Evolutionary conservation across 2,797 vertebrate genomes (phyloP), one percentile per base, ranked within the genome.

Genomic region (Heterohyrax brucei): DNA sequence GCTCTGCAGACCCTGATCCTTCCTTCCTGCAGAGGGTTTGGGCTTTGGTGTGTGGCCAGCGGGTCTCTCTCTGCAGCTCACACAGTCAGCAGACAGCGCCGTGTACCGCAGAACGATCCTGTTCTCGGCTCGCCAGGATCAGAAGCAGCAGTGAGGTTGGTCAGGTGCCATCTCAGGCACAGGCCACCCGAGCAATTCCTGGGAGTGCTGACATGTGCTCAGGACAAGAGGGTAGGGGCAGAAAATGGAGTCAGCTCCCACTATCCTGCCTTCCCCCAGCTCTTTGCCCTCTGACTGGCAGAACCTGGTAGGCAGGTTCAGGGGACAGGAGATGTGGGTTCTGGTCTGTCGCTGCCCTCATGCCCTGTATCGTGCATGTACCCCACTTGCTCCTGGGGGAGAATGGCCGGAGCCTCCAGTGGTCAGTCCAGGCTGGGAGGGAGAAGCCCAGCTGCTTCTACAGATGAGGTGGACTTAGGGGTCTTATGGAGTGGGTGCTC

Each of bases 361-460:
- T 4, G 3, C 48, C 0, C 4, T 22, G 62, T 50, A 14, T 56
- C 72, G 33, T 61, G 59, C 12, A 7, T 21, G 59, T 19, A 61
- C 19, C 59, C 59, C 19, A 21, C 19, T 19, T 61, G 8, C 44
- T 53, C 28, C 7, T 3, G 30, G 59, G 33, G 24, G 73, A 10
- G 22, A 64, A 1, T 48, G 33, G 33, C 61, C 0, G 3, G 22
- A 16, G 26, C 21, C 13, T 5, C 13, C 19, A 53, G 4, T 10
- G 61, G 8, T 48, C 5, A 0, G 10, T 2, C 0, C 10, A 12
- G 30, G 10, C 24, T 0, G 8, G 76, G 59, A 64, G 50, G 59
- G 64, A 64, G 88, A 24, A 0, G 0, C 66, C 82, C 0, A 0
- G 24, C 28, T 56, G 22, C n/a, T 6, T 18, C 0, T 0, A 10